Conservation (phyloP, 2,797 vertebrate genomes). For the Gymnopithys bicolor region DNA sequence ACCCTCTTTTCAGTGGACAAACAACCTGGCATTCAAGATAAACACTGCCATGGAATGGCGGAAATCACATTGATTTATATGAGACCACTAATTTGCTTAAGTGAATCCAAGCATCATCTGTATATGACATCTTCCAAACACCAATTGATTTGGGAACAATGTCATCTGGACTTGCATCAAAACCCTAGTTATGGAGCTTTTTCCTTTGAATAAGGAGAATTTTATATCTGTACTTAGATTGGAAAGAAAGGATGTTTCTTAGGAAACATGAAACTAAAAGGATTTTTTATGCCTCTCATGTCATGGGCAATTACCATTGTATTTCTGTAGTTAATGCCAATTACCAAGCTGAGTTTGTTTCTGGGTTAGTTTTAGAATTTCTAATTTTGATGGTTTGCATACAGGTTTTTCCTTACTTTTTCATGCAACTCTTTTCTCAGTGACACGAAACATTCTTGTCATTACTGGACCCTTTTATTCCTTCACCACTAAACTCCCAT, state of each 20-base stretch:
- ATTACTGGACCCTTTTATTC: not conserved
- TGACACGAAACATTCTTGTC: not conserved
- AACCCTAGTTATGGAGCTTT: not conserved
- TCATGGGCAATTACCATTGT: accelerated
- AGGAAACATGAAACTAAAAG: not conserved
- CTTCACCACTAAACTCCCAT: not conserved
- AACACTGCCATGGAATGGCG: not conserved
- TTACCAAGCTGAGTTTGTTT: not conserved
- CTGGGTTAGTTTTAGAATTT: not conserved
- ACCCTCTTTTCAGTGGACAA: not conserved
- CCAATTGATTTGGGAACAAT: not conserved
- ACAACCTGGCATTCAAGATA: not conserved
- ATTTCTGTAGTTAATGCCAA: not conserved
- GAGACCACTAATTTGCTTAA: not conserved
- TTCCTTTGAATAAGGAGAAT: not conserved
- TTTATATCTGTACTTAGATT: not conserved
- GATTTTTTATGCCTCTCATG: not conserved
- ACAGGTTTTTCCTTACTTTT: not conserved
- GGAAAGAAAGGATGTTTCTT: not conserved
- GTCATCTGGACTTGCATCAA: not conserved
- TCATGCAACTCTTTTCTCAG: not conserved
- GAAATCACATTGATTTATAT: not conserved
- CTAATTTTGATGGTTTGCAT: not conserved
- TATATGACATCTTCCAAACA: not conserved
- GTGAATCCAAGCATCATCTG: not conserved